phyloP scores from a whole-genome alignment of 1,140 invertebrate species.

The Acromyrmex heyeri region DNA sequence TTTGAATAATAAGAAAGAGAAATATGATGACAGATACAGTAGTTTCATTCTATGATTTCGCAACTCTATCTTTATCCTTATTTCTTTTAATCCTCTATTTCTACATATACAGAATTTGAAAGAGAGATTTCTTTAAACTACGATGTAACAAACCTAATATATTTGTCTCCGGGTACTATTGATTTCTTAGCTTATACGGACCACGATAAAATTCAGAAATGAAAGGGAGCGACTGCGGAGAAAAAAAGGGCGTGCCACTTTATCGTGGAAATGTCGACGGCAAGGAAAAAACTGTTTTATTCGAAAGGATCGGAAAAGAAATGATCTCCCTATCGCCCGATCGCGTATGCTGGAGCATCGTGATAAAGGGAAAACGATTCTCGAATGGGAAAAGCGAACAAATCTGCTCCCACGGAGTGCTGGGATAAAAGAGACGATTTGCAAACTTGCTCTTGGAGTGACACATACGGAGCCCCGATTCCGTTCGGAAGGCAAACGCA shows the following conservation, averaged over 20 bases:
- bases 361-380: conserved; percentile 34
- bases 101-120: not conserved
- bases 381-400: conserved; percentile 65
- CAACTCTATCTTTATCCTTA: not conserved
- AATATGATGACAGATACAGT: not conserved
- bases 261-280: conserved; percentile 40
- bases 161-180: conserved; percentile 13
- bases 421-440: conserved; percentile 75
- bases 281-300: conserved; percentile 61
- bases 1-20: not conserved
- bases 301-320: conserved; percentile 54
- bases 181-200: conserved; percentile 18
- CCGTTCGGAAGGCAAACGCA: conserved; percentile 61
- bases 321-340: conserved; percentile 71
- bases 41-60: not conserved
- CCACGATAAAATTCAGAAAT: conserved; percentile 50
- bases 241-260: conserved; percentile 49
- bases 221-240: conserved; percentile 31
- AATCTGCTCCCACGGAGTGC: conserved; percentile 69
- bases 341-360: conserved; percentile 63
- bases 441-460: conserved; percentile 65
- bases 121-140: not conserved
- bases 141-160: conserved; percentile 4
- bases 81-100: not conserved
- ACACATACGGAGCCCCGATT: conserved; percentile 34